Evolutionary conservation across 2,888 invertebrate species (phyloP).

Genomic region (Stomorhina lunata): DNA sequence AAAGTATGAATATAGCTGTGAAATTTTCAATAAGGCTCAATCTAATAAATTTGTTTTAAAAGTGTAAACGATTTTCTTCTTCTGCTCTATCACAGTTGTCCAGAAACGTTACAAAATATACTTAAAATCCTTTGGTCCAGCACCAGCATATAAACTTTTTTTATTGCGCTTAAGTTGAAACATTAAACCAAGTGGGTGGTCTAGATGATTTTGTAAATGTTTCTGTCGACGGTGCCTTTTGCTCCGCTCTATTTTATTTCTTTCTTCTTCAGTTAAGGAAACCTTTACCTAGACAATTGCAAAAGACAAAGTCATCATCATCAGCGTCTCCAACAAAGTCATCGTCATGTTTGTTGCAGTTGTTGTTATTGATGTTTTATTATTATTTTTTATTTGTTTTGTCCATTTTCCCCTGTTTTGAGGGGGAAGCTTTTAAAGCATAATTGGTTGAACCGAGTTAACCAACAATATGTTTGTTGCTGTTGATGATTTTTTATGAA

Average conservation of each 20-base stretch:
- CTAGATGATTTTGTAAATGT: constrained; percentile 48
- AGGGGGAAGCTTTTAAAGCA: constrained; percentile 63
- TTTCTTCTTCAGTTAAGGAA: constrained; percentile 33
- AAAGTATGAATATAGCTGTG: not conserved
- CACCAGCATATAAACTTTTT: constrained; percentile 41
- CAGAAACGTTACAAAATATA: not conserved
- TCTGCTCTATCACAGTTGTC: not conserved
- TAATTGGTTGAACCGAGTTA: constrained; percentile 64
- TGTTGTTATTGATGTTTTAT: constrained; percentile 60
- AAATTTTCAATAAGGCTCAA: constrained; percentile 59
- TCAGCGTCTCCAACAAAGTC: constrained; percentile 35
- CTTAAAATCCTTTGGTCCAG: constrained; percentile 27
- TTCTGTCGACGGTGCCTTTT: not conserved
- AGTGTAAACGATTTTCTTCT: constrained; percentile 46
- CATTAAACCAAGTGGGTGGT: constrained; percentile 60
- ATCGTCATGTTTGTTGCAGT: constrained; percentile 31
- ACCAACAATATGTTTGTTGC: constrained; percentile 47
- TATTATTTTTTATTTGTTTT: constrained; percentile 47
- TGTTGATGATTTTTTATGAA: constrained; percentile 50
- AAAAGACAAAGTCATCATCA: constrained; percentile 46
- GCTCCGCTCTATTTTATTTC: too few species aligned
- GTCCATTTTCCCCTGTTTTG: constrained; percentile 21
- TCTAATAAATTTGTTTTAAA: constrained; percentile 60
- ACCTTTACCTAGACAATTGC: constrained; percentile 58
- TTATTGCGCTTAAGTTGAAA: constrained; percentile 26